phyloP scores from a whole-genome alignment of 2,888 invertebrate species.

The Calliopum simillimum region DNA sequence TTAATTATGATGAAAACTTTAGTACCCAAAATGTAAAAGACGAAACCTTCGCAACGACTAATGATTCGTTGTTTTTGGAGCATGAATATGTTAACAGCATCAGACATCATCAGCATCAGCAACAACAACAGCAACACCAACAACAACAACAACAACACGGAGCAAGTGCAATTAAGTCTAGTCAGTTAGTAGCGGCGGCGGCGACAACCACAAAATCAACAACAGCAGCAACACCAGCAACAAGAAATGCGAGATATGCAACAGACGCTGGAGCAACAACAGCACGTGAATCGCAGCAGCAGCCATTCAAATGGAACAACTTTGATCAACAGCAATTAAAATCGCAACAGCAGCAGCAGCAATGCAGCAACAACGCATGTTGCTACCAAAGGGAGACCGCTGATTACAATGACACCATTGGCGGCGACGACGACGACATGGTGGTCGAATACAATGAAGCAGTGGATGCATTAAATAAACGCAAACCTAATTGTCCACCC shows the following conservation, averaged over 20 bases:
- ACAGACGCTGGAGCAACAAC: slow-evolving; percentile 24
- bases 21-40: neutral
- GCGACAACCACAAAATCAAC: neutral
- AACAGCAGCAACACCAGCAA: neutral
- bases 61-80: slow-evolving; percentile 19
- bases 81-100: slow-evolving; percentile 27
- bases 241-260: slow-evolving; percentile 18
- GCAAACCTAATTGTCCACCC: slow-evolving; percentile 29
- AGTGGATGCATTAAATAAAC: slow-evolving; percentile 26
- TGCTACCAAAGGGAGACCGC: neutral
- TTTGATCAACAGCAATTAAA: slow-evolving; percentile 41
- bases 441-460: slow-evolving; percentile 33
- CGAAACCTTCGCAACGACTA: neutral
- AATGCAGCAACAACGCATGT: neutral
- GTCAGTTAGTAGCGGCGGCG: slow-evolving; percentile 27
- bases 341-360: slow-evolving; percentile 1
- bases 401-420: neutral
- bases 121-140: slow-evolving; percentile 6
- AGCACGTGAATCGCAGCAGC: slow-evolving; percentile 27
- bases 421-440: slow-evolving; percentile 1
- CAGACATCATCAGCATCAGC: neutral
- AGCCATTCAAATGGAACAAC: slow-evolving; percentile 47
- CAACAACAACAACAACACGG: neutral
- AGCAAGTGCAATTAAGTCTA: slow-evolving; percentile 28
- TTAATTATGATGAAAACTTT: slow-evolving; percentile 16